These are phyloP conservation scores for Chloromyia formosa DNA, from an alignment of 2,888 invertebrate species.

Conservation along the genomic window DNA sequence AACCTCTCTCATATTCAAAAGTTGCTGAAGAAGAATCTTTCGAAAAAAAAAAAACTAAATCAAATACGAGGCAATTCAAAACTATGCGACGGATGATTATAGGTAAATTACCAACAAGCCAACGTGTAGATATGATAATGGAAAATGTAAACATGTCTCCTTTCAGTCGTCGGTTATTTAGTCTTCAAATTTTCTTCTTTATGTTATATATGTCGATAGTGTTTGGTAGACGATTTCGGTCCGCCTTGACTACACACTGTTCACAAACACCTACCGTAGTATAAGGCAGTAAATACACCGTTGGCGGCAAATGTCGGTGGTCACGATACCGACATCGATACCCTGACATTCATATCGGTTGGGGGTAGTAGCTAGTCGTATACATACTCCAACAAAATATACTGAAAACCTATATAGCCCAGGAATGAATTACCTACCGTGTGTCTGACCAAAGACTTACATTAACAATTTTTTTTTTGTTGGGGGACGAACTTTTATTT, in stretches of 20 bases:
- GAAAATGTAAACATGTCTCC: conserved; percentile 40
- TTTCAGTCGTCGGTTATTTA: conserved; percentile 29
- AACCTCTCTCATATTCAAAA: too few relatives aligned
- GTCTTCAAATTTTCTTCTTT: conserved; percentile 34
- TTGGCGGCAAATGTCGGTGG: background rate
- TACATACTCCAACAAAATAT: too few relatives aligned
- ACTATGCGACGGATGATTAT: conserved; percentile 13
- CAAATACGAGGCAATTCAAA: too few relatives aligned
- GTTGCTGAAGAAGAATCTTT: too few relatives aligned
- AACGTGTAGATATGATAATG: conserved; percentile 41
- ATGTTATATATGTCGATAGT: conserved; percentile 12
- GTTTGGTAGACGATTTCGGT: background rate
- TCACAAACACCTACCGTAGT: too few relatives aligned
- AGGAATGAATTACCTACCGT: too few relatives aligned
- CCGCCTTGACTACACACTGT: too few relatives aligned
- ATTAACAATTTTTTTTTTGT: background rate
- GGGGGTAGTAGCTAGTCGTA: background rate
- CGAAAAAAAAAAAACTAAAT: too few relatives aligned
- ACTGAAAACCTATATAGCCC: too few relatives aligned
- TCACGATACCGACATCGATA: background rate
- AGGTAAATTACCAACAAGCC: conserved; percentile 36
- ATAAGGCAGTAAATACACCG: background rate
- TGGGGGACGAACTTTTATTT: conserved; percentile 24
- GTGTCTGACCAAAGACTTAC: background rate
- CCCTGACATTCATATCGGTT: background rate